A percentile compares a stretch with the other conserved stretches of the same genome.
phyloP scores from a whole-genome alignment of 1,140 invertebrate species.

The Drosophila kanapiae region DNA sequence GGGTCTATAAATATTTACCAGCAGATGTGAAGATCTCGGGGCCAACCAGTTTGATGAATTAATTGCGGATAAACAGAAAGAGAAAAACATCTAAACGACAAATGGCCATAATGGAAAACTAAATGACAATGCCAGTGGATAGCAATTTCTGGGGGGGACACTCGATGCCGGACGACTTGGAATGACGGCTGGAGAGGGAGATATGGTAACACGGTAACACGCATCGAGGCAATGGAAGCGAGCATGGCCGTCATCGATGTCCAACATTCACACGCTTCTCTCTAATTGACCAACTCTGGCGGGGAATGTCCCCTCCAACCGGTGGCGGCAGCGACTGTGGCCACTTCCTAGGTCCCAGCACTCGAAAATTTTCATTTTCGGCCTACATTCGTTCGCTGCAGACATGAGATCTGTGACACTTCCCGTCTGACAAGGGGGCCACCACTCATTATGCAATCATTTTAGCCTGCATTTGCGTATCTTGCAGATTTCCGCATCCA shows the following conservation, averaged over 20 bases:
- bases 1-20: conserved; percentile 50
- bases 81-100: conserved; percentile 64
- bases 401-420: conserved; percentile 54
- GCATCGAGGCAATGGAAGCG: conserved; percentile 55
- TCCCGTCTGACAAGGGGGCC: conserved; percentile 50
- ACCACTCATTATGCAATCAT: conserved; percentile 36
- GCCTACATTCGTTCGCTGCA: conserved; percentile 40
- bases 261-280: conserved; percentile 68
- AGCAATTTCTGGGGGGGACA: conserved; percentile 57
- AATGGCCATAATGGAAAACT: conserved; percentile 69
- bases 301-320: not conserved
- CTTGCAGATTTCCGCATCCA: conserved; percentile 50
- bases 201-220: conserved; percentile 75
- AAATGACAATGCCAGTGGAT: conserved; percentile 55
- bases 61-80: conserved; percentile 45
- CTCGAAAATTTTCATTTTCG: conserved; percentile 41
- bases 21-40: conserved; percentile 26
- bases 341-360: conserved; percentile 38
- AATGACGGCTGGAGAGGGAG: conserved; percentile 18
- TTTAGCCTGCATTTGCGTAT: conserved; percentile 42
- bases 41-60: conserved; percentile 63
- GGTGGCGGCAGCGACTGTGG: not conserved
- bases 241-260: conserved; percentile 44
- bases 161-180: conserved; percentile 33
- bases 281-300: conserved; percentile 46